phyloP scores from a whole-genome alignment of 2,888 invertebrate species.

The Diogma glabrata region DNA sequence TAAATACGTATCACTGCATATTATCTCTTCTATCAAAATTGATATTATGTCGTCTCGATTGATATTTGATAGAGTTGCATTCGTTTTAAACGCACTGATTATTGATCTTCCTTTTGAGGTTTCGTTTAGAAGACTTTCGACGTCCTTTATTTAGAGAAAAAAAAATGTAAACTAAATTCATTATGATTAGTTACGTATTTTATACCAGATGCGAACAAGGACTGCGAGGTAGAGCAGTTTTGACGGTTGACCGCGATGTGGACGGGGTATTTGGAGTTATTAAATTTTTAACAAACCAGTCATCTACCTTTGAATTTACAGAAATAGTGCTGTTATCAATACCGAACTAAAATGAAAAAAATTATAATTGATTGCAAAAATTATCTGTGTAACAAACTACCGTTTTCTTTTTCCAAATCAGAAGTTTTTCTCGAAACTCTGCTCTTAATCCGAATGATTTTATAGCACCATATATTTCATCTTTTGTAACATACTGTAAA shows the following conservation, averaged over 20 bases:
- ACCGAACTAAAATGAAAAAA: neutral
- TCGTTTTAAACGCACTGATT: neutral
- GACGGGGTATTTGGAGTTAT: neutral
- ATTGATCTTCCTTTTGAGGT: neutral
- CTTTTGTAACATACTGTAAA: neutral
- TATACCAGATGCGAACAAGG: neutral
- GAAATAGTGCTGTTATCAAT: neutral
- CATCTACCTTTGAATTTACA: neutral
- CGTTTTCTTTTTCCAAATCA: neutral
- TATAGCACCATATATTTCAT: neutral
- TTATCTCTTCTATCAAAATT: neutral
- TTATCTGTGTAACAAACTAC: neutral
- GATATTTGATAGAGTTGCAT: neutral
- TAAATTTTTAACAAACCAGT: neutral
- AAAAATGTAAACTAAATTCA: neutral
- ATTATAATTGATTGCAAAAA: neutral
- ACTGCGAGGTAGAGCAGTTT: neutral
- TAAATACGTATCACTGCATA: neutral
- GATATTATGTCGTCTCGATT: neutral
- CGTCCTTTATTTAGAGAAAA: neutral
- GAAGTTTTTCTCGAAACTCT: neutral
- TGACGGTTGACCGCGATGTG: neutral
- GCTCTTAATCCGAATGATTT: neutral
- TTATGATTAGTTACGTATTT: neutral
- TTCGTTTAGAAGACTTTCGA: neutral